Evolutionary conservation across 2,113 vertebrate genomes (phyloP), one percentile per base, ranked within the genome.

Genomic region (Pipa parva): DNA sequence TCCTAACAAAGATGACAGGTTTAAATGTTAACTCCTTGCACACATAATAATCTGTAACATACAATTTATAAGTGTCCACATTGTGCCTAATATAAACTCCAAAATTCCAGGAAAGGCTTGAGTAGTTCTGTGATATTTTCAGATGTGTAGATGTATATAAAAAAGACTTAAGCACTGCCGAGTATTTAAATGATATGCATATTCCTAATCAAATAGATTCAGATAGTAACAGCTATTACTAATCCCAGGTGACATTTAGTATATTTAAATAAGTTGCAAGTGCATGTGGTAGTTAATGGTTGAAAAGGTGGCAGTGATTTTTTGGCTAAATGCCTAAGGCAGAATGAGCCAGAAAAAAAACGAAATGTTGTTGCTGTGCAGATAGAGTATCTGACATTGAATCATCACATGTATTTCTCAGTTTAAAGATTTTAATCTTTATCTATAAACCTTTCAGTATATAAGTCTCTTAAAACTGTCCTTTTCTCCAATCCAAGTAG

Each of bases 1-100:
- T n/a, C 59, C 37, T 61, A 61, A 61, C 59, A 61, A 61, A 61
- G 59, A 10, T 27, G 59, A 61, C 59, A 61, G 39, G 59, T 28
- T 46, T 46, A 61, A 46, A 37, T 61, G 46, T 48, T 46, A 28
- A 17, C 33, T 25, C 22, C 12, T 61, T 61, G 25, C n/a, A n/a
- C n/a, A n/a, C n/a, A n/a, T n/a, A n/a, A n/a, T n/a, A n/a, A n/a
- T n/a, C n/a, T n/a, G n/a, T n/a, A n/a, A n/a, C n/a, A n/a, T n/a
- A n/a, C n/a, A n/a, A n/a, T n/a, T n/a, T n/a, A n/a, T n/a, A n/a
- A n/a, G n/a, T n/a, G n/a, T n/a, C n/a, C n/a, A n/a, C n/a, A n/a
- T n/a, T n/a, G n/a, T n/a, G n/a, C n/a, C n/a, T n/a, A n/a, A n/a
- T n/a, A n/a, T n/a, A n/a, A n/a, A n/a, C n/a, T n/a, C n/a, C n/a